Conservation (phyloP, 2,797 vertebrate genomes). For the Acrossocheilus fasciatus region DNA sequence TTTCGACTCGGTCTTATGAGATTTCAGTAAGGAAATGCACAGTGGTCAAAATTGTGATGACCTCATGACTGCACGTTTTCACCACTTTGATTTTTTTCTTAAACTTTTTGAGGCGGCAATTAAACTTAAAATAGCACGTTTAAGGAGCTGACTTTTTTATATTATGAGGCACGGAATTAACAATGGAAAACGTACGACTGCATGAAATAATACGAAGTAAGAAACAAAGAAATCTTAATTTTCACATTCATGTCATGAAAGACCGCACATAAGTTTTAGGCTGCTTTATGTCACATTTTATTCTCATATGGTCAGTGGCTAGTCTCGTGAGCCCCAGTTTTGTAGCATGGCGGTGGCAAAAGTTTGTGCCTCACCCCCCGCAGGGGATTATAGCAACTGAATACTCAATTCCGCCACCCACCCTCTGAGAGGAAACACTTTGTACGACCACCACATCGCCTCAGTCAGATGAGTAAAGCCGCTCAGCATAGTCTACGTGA, state of each 20-base stretch:
- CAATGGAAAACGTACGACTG: background rate
- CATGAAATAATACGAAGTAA: background rate
- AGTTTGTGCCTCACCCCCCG: slow-evolving; percentile 65
- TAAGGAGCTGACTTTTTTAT: background rate
- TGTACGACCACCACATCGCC: slow-evolving; percentile 58
- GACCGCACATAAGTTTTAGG: background rate
- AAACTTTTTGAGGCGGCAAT: background rate
- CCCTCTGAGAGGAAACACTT: slow-evolving; percentile 63
- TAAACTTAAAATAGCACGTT: background rate
- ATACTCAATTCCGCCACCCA: slow-evolving; percentile 66
- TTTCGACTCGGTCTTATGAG: too few relatives aligned
- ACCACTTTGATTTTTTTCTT: background rate
- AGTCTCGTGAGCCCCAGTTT: slow-evolving; percentile 27
- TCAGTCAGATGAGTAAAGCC: slow-evolving; percentile 18
- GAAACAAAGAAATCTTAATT: background rate
- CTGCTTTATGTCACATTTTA: background rate
- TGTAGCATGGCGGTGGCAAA: slow-evolving; percentile 35
- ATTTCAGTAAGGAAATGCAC: background rate
- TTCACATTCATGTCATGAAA: background rate
- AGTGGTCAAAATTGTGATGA: background rate
- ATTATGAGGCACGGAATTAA: background rate
- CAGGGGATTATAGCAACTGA: slow-evolving; percentile 63
- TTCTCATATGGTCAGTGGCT: slow-evolving; percentile 10
- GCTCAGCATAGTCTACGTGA: background rate
- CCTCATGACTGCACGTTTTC: background rate